Conservation (phyloP, 2,888 invertebrate genomes). For the Drosophila pegasa region DNA sequence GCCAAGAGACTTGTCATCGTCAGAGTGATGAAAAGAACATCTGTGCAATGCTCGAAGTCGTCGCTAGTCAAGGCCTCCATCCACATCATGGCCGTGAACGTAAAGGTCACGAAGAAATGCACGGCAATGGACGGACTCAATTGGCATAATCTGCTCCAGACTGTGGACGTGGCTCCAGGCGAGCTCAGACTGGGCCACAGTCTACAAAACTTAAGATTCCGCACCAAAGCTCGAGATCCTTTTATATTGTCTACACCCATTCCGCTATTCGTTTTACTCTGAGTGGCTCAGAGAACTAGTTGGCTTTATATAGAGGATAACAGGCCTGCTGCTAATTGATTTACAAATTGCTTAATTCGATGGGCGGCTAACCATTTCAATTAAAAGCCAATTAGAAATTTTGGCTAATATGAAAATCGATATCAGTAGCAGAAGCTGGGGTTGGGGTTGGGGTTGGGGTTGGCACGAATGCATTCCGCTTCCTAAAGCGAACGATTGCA, state of each 20-base stretch:
- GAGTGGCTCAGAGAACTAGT: background rate
- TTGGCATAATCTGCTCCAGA: constrained; percentile 2
- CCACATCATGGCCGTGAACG: constrained; percentile 45
- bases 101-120: constrained; percentile 23
- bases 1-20: constrained; percentile 41
- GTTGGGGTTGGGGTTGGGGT: background rate
- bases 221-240: constrained; percentile 29
- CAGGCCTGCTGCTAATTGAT: constrained; percentile 2
- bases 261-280: background rate
- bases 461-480: constrained; percentile 13
- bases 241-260: constrained; percentile 49
- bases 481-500: constrained; percentile 7
- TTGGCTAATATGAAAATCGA: constrained; percentile 44
- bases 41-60: constrained; percentile 47
- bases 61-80: constrained; percentile 46
- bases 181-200: constrained; percentile 36
- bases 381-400: constrained; percentile 59
- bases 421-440: constrained; percentile 16
- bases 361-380: constrained; percentile 51
- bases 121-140: constrained; percentile 24
- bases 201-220: constrained; percentile 17
- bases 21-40: constrained; percentile 46
- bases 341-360: constrained; percentile 55
- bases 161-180: background rate
- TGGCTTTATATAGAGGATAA: constrained; percentile 30